phyloP scores from a whole-genome alignment of 2,797 vertebrate species.

The Danionella dracula region DNA sequence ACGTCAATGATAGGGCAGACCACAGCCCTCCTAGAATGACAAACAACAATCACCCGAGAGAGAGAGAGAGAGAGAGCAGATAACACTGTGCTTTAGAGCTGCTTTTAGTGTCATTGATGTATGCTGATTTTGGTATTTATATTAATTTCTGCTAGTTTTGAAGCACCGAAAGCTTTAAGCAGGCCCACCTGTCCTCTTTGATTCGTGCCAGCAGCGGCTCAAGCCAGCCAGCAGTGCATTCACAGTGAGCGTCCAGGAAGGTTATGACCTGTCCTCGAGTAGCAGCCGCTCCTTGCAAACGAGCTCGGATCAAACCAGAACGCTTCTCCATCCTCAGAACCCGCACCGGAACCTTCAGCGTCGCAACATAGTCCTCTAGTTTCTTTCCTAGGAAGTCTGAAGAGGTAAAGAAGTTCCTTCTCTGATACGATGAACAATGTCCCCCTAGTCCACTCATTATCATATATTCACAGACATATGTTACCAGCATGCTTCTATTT shows the following conservation, averaged over 20 bases:
- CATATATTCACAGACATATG: no score
- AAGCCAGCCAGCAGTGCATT: constrained; percentile 91
- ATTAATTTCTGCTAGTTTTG: neutral
- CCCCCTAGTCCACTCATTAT: no score
- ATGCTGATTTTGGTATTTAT: neutral
- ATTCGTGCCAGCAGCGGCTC: constrained; percentile 90
- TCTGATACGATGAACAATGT: no score
- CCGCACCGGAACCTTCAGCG: constrained; percentile 78
- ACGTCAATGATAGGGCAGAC: constrained; percentile 88
- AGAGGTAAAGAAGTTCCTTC: no score
- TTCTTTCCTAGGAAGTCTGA: constrained; percentile 89
- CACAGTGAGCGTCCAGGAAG: constrained; percentile 97
- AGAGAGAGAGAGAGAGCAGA: no score
- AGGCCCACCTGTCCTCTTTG: constrained; percentile 85
- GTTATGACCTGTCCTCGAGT: constrained; percentile 91
- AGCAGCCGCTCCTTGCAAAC: constrained; percentile 85
- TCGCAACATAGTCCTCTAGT: constrained; percentile 80
- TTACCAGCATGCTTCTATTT: no score
- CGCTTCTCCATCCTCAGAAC: constrained; percentile 93
- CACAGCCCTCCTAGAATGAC: constrained; percentile 71
- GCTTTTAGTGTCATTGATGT: neutral
- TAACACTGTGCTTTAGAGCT: no score
- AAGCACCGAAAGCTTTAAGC: neutral
- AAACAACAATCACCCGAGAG: neutral
- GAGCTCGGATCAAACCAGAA: constrained; percentile 89